Conservation (phyloP, 2,888 invertebrate genomes). For the Chalcis sispes region DNA sequence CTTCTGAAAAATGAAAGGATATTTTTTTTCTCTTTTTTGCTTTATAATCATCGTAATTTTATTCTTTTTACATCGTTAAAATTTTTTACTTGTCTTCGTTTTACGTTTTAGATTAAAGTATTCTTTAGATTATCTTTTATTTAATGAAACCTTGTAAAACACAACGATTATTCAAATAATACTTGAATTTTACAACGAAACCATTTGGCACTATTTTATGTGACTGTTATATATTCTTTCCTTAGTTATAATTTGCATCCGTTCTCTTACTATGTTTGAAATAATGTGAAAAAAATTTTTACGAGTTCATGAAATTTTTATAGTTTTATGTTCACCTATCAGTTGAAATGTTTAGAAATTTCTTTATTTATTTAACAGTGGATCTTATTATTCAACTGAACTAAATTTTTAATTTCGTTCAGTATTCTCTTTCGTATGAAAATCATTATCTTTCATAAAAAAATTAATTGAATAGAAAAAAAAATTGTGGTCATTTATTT, state of each 20-base stretch:
- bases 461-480: background rate
- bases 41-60: too few species aligned
- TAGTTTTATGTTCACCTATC: conserved; percentile 9
- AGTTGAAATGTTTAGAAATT: background rate
- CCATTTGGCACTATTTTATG: conserved; percentile 17
- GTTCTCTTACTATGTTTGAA: conserved; percentile 24
- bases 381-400: too few species aligned
- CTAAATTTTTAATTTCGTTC: conserved; percentile 2
- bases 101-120: too few species aligned
- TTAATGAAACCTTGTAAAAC: too few species aligned
- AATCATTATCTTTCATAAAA: background rate
- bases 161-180: conserved; percentile 12
- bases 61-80: too few species aligned
- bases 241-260: conserved; percentile 21
- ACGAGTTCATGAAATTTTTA: conserved; percentile 29
- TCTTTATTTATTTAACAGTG: too few species aligned
- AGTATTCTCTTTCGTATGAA: background rate
- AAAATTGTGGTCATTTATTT: background rate
- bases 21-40: too few species aligned
- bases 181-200: conserved; percentile 14
- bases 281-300: conserved; percentile 39
- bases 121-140: too few species aligned
- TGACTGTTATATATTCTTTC: conserved; percentile 38
- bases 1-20: too few species aligned
- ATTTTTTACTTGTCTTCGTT: too few species aligned